Evolutionary conservation across 2,113 vertebrate genomes (phyloP).

Genomic region (Corythaeola cristata): DNA sequence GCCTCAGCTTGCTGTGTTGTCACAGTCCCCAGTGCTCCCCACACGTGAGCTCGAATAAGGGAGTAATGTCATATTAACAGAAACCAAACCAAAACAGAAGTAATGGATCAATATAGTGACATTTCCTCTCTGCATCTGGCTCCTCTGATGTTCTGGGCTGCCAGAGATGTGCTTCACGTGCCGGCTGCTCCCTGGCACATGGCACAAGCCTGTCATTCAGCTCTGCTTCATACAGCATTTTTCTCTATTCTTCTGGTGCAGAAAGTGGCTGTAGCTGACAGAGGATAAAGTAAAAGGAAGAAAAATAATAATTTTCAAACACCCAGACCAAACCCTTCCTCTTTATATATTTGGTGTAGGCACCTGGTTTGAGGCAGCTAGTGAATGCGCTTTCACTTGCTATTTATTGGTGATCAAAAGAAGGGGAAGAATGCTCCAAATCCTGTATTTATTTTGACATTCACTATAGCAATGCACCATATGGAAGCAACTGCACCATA

Average conservation of each 20-base stretch:
- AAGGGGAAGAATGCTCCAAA: not conserved
- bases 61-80: not conserved
- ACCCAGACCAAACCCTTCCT: not conserved
- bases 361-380: not conserved
- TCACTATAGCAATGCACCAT: not conserved
- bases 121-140: not conserved
- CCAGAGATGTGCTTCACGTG: not conserved
- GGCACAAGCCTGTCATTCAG: not conserved
- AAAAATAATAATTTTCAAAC: not conserved
- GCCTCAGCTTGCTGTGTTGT: not conserved
- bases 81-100: not conserved
- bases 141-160: not conserved
- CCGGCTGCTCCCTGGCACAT: not conserved
- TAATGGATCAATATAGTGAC: not conserved
- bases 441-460: not conserved
- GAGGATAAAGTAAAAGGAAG: not conserved
- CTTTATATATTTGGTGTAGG: not conserved
- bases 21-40: not conserved
- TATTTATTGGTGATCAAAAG: not conserved
- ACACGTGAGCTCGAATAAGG: fast-evolving
- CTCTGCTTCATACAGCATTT: not conserved
- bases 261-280: not conserved
- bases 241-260: not conserved
- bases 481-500: not conserved
- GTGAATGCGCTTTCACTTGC: not conserved